These are phyloP conservation scores for Ceyx margarethae DNA, from an alignment of 2,113 vertebrate species.

Conservation along the genomic window DNA sequence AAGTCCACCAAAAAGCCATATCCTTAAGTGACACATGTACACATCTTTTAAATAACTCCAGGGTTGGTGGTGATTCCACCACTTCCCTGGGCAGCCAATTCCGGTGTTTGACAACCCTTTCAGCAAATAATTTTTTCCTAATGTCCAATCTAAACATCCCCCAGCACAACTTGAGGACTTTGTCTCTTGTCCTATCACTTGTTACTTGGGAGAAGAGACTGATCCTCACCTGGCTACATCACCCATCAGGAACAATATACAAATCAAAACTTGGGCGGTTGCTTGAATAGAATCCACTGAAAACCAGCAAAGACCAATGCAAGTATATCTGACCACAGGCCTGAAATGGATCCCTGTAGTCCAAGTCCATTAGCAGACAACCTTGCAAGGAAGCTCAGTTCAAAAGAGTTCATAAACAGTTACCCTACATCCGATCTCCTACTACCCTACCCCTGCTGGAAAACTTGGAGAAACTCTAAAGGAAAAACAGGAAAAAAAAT, in stretches of 20 bases:
- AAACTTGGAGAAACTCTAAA: neutral
- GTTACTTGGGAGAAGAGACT: neutral
- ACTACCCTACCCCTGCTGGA: too few relatives aligned
- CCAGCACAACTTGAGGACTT: neutral
- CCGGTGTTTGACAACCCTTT: neutral
- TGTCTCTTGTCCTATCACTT: neutral
- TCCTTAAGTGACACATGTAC: neutral
- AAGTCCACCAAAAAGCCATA: neutral
- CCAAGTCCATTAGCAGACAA: neutral
- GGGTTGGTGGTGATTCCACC: neutral
- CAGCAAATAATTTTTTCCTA: too few relatives aligned
- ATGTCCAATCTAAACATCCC: neutral
- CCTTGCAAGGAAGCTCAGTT: neutral
- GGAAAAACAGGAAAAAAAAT: neutral
- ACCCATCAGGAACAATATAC: neutral
- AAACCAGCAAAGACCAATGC: neutral
- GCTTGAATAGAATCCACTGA: neutral
- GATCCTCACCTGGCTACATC: neutral
- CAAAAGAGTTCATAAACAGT: neutral
- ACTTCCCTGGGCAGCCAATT: neutral
- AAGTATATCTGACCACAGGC: neutral
- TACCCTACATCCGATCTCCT: neutral
- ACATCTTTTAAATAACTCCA: neutral
- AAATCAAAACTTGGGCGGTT: neutral
- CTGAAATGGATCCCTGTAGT: neutral